These are phyloP conservation scores for Phocides pigmalion DNA, from an alignment of 1,140 invertebrate genomes.

Conservation along the genomic window DNA sequence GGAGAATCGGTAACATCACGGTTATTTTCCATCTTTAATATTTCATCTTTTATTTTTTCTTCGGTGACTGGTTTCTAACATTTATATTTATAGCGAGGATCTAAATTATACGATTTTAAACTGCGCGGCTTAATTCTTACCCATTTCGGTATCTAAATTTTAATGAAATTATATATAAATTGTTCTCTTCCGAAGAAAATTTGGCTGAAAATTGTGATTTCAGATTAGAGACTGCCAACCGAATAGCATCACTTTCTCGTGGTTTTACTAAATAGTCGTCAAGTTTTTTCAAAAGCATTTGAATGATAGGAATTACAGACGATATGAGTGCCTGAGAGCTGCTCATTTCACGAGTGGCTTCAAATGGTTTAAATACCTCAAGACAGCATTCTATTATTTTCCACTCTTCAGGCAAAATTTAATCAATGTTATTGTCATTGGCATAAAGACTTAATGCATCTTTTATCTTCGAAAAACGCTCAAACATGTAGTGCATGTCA, in stretches of 20 bases:
- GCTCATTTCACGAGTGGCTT: constrained; percentile 47
- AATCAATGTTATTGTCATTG: constrained; percentile 35
- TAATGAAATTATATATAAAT: constrained; percentile 46
- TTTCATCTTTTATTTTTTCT: constrained; percentile 50
- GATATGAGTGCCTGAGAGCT: constrained; percentile 39
- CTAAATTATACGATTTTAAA: constrained; percentile 46
- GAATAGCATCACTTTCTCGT: constrained; percentile 15
- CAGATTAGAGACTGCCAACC: constrained; percentile 12
- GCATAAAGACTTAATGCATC: constrained; percentile 44
- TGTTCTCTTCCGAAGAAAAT: constrained; percentile 41
- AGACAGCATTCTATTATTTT: constrained; percentile 47
- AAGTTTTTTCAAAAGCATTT: constrained; percentile 30
- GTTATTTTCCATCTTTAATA: too few species aligned
- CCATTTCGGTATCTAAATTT: too few species aligned
- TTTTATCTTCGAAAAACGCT: constrained; percentile 50
- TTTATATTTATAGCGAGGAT: constrained; percentile 51
- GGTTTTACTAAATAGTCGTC: constrained; percentile 27
- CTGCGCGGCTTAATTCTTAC: too few species aligned
- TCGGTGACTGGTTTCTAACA: constrained; percentile 45
- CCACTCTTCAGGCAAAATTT: constrained; percentile 45
- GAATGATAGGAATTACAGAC: constrained; percentile 40
- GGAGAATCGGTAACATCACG: constrained; percentile 4
- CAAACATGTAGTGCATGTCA: constrained; percentile 46
- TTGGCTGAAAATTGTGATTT: constrained; percentile 36
- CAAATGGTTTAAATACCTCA: constrained; percentile 42